Evolutionary conservation across 2,797 vertebrate species (phyloP).

Genomic region (Eulemur albifrons): DNA sequence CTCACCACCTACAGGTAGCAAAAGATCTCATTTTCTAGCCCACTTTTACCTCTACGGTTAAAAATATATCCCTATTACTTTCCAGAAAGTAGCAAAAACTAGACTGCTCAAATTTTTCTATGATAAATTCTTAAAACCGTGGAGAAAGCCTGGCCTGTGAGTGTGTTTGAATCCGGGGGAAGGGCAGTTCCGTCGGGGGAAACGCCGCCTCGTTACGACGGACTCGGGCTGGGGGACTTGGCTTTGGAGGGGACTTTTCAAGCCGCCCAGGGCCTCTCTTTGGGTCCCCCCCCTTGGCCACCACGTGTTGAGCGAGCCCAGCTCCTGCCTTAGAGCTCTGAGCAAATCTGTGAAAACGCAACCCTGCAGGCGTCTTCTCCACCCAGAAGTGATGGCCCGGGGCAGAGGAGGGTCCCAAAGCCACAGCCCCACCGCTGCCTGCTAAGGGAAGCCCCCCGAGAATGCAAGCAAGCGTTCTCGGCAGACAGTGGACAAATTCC

Average conservation of each 20-base stretch:
- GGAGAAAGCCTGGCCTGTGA: background rate
- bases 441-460: background rate
- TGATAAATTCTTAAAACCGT: background rate
- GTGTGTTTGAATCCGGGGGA: background rate
- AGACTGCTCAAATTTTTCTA: background rate
- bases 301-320: background rate
- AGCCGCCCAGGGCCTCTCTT: too few species aligned
- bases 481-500: background rate
- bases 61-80: background rate
- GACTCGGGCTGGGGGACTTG: background rate
- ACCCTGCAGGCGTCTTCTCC: background rate
- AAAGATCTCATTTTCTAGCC: background rate
- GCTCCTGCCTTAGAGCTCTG: background rate
- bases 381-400: background rate
- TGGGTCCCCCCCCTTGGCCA: background rate
- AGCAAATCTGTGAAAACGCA: background rate
- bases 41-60: background rate
- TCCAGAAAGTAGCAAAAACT: background rate
- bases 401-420: too few species aligned
- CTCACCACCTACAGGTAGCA: background rate
- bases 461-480: background rate
- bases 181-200: accelerated
- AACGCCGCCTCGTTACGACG: background rate
- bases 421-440: too few species aligned
- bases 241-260: background rate